Conservation (phyloP, 2,113 vertebrate species). For the Cathartes aura region DNA sequence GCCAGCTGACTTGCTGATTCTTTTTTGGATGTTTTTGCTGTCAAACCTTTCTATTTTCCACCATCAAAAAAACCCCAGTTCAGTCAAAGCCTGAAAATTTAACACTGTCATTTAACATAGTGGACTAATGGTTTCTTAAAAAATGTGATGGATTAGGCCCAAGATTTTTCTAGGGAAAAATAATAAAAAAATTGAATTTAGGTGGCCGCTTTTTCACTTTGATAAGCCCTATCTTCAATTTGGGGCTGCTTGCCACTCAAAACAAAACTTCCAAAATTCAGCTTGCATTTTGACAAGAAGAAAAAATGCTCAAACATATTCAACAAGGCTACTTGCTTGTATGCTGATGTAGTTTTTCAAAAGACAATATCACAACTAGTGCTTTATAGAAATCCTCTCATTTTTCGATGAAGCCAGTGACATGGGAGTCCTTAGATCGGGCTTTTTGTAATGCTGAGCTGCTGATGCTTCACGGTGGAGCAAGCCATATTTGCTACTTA, state of each 20-base stretch:
- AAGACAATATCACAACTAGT: not conserved
- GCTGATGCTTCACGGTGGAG: not conserved
- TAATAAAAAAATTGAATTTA: not conserved
- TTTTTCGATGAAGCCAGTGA: not conserved
- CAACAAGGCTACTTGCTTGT: not conserved
- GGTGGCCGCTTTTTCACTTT: not conserved
- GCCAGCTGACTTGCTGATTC: not conserved
- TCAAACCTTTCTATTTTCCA: not conserved
- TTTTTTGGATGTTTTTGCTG: not conserved
- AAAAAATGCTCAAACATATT: not conserved
- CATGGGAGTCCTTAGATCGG: not conserved
- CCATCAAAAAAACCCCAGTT: not conserved
- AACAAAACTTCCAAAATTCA: not conserved
- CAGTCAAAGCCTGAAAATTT: not conserved
- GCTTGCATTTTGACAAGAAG: not conserved
- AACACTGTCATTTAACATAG: not conserved
- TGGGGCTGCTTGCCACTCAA: not conserved
- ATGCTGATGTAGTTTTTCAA: not conserved
- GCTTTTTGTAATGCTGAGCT: not conserved
- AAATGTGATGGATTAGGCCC: not conserved
- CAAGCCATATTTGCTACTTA: not conserved
- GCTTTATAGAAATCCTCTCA: not conserved
- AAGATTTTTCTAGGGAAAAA: not conserved
- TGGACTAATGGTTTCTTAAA: not conserved
- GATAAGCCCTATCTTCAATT: not conserved